These are phyloP conservation scores for Aquatica leii DNA, from an alignment of 2,888 invertebrate genomes.

Conservation along the genomic window DNA sequence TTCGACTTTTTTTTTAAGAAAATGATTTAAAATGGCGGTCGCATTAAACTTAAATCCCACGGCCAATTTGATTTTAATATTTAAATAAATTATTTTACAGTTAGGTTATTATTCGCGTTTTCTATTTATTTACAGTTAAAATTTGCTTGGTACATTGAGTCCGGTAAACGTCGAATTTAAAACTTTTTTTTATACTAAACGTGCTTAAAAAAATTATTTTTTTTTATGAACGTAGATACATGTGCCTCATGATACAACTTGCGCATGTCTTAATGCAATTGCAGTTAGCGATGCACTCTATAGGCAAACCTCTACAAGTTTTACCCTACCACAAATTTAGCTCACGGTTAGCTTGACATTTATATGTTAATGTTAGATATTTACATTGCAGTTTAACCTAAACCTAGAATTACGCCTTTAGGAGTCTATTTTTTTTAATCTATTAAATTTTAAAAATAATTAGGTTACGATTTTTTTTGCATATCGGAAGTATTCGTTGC, in stretches of 20 bases:
- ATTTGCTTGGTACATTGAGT: too few relatives aligned
- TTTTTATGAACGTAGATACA: not conserved
- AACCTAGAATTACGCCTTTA: constrained; percentile 45
- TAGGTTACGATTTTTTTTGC: not conserved
- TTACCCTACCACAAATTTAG: constrained; percentile 51
- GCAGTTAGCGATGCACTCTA: constrained; percentile 62
- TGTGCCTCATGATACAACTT: constrained; percentile 41
- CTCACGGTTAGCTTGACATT: constrained; percentile 59
- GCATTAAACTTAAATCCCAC: too few relatives aligned
- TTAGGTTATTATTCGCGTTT: too few relatives aligned
- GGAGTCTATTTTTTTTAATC: too few relatives aligned
- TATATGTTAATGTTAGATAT: constrained; percentile 57
- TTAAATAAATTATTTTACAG: too few relatives aligned
- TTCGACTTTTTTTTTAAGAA: too few relatives aligned
- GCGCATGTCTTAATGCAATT: constrained; percentile 53
- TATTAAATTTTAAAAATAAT: too few relatives aligned
- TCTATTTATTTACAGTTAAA: too few relatives aligned
- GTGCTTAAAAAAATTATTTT: not conserved
- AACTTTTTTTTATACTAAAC: too few relatives aligned
- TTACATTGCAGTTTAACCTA: constrained; percentile 48
- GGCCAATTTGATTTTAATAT: too few relatives aligned
- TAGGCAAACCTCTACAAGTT: constrained; percentile 63
- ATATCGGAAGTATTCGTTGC: constrained; percentile 4
- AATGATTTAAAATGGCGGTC: too few relatives aligned
- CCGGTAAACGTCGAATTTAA: too few relatives aligned